phyloP scores from a whole-genome alignment of 1,140 invertebrate species.

The Scaptomyza montana region DNA sequence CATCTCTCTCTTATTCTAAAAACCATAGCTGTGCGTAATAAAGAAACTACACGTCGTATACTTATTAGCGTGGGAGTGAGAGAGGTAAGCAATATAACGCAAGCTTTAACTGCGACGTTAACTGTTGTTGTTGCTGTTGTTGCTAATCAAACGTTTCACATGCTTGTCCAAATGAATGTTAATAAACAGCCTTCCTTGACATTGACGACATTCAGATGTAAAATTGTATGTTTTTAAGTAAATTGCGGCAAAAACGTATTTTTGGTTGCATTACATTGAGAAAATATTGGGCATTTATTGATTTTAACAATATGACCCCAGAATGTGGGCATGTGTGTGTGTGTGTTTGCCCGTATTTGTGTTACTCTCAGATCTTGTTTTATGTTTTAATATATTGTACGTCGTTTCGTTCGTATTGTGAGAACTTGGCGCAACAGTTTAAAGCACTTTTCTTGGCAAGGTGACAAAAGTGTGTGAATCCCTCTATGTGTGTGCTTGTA shows the following conservation, averaged over 20 bases:
- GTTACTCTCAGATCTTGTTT: background rate
- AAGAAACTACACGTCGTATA: slow-evolving; percentile 22
- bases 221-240: background rate
- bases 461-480: slow-evolving; percentile 39
- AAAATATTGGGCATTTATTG: slow-evolving; percentile 61
- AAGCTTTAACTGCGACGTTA: slow-evolving; percentile 37
- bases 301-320: slow-evolving; percentile 49
- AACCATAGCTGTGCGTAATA: slow-evolving; percentile 15
- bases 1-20: slow-evolving; percentile 6
- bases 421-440: slow-evolving; percentile 47
- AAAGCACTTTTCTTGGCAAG: slow-evolving; percentile 56
- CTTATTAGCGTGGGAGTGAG: slow-evolving; percentile 13
- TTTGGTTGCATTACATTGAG: slow-evolving; percentile 30
- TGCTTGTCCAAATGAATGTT: slow-evolving; percentile 30
- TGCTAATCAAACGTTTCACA: slow-evolving; percentile 13
- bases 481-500: background rate
- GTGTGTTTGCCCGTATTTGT: background rate
- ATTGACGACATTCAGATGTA: slow-evolving; percentile 19
- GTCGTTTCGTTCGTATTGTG: slow-evolving; percentile 22
- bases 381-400: slow-evolving; percentile 20
- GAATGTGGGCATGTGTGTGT: background rate
- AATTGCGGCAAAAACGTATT: slow-evolving; percentile 10
- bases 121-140: slow-evolving; percentile 16
- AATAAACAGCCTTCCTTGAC: slow-evolving; percentile 38
- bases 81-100: slow-evolving; percentile 3